phyloP scores from a whole-genome alignment of 2,113 vertebrate species.

The Chionis minor region DNA sequence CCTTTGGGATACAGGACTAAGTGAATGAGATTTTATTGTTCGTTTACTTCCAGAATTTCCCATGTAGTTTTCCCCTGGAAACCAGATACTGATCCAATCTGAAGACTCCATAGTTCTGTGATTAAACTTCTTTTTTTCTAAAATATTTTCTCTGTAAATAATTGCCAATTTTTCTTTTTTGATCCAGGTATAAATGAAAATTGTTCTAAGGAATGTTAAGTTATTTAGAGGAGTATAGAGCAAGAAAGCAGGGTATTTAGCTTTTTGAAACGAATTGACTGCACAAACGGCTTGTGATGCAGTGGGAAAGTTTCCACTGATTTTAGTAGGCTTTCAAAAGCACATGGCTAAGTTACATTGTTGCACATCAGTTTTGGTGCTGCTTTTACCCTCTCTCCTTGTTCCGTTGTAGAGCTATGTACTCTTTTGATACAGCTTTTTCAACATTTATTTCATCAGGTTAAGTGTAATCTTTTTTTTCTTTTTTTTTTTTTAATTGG shows the following conservation, averaged over 20 bases:
- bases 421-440: background rate
- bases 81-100: background rate
- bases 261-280: background rate
- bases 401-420: background rate
- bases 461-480: background rate
- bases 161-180: background rate
- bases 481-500: background rate
- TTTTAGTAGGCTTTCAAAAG: background rate
- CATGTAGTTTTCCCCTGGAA: background rate
- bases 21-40: background rate
- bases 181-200: background rate
- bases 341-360: background rate
- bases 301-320: background rate
- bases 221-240: background rate
- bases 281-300: rapidly evolving
- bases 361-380: background rate
- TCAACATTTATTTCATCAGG: background rate
- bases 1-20: background rate
- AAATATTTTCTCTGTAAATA: background rate
- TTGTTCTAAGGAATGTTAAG: background rate
- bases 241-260: background rate
- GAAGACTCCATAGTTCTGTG: background rate
- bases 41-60: background rate
- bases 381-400: background rate
- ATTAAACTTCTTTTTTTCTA: background rate